These are phyloP conservation scores for Merodon equestris DNA, from an alignment of 2,888 invertebrate species.

Conservation along the genomic window DNA sequence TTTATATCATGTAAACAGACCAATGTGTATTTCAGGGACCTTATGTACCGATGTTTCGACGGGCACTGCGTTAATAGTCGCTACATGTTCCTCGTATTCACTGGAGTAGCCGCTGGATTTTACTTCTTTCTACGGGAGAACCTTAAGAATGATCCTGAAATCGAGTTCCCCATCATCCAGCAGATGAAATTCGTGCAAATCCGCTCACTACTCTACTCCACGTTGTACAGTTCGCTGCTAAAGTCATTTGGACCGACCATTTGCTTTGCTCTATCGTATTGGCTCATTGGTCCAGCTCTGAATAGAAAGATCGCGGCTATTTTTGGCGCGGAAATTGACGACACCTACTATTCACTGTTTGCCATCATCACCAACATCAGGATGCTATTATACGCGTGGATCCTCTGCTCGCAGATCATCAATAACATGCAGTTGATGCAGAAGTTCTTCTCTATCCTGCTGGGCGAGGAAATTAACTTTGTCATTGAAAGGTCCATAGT, in stretches of 20 bases:
- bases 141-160: constrained; percentile 73
- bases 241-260: constrained; percentile 83
- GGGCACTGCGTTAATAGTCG: constrained; percentile 83
- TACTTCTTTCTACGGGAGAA: constrained; percentile 78
- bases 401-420: constrained; percentile 84
- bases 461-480: constrained; percentile 86
- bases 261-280: constrained; percentile 83
- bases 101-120: constrained; percentile 85
- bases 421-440: constrained; percentile 86
- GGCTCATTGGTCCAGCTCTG: constrained; percentile 81
- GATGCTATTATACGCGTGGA: constrained; percentile 84
- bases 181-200: constrained; percentile 85
- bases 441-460: constrained; percentile 84
- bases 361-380: constrained; percentile 74
- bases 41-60: constrained; percentile 63
- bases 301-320: constrained; percentile 80
- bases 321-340: constrained; percentile 79
- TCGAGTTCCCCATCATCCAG: constrained; percentile 86
- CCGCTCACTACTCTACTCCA: constrained; percentile 81
- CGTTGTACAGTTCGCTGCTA: constrained; percentile 82
- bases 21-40: constrained; percentile 6
- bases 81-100: constrained; percentile 84
- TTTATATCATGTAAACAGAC: too few species aligned
- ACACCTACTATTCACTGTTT: constrained; percentile 74
- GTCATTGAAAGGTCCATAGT: constrained; percentile 79